phyloP scores from a whole-genome alignment of 2,113 vertebrate species.

The Prochilodus magdalenae region DNA sequence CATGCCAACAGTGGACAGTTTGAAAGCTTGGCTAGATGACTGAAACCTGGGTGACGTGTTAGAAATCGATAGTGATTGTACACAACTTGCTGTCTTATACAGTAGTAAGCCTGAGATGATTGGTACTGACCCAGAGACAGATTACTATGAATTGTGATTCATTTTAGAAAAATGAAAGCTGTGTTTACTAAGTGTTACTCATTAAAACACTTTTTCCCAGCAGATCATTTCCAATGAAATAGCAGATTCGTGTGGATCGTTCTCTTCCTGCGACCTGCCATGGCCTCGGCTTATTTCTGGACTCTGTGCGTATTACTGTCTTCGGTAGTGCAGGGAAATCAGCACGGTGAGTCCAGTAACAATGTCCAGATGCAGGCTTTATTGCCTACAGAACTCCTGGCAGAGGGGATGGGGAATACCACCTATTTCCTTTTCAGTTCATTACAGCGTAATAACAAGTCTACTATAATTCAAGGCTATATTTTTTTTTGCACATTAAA shows the following conservation, averaged over 20 bases:
- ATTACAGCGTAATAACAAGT: no score
- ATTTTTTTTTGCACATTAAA: no score
- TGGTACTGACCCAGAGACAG: background rate
- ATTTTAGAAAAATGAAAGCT: no score
- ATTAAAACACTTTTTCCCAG: slow-evolving; percentile 10
- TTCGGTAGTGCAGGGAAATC: background rate
- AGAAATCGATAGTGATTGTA: no score
- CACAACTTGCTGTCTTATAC: background rate
- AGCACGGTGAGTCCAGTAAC: slow-evolving; percentile 40
- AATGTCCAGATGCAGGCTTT: background rate
- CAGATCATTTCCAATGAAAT: background rate
- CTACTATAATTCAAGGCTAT: no score
- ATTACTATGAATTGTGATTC: no score
- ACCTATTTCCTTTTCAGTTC: no score
- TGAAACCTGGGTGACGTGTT: no score
- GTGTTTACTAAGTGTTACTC: background rate
- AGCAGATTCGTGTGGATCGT: background rate
- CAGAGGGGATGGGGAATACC: no score
- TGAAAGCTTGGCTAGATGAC: no score
- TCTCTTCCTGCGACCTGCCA: background rate
- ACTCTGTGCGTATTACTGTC: slow-evolving; percentile 19
- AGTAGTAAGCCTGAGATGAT: no score
- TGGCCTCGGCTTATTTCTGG: slow-evolving; percentile 13
- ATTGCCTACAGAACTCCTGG: background rate
- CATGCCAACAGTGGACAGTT: no score